Conservation (phyloP, 2,888 invertebrate species). For the Achlya flavicornis region DNA sequence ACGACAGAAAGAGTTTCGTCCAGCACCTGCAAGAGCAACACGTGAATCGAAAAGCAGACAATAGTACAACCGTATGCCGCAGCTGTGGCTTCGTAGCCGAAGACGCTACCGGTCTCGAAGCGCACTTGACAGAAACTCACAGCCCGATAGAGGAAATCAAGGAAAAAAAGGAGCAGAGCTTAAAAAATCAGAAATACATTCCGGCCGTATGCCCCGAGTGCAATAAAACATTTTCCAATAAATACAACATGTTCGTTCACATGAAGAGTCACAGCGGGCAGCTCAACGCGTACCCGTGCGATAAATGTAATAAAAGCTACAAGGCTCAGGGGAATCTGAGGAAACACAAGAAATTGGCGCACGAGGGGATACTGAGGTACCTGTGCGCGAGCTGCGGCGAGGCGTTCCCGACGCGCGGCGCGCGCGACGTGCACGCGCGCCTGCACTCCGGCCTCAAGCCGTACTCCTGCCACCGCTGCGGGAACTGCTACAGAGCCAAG, state of each 20-base stretch:
- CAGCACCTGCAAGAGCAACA: constrained; percentile 56
- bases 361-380: constrained; percentile 69
- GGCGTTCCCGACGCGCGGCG: constrained; percentile 69
- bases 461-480: constrained; percentile 70
- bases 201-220: constrained; percentile 77
- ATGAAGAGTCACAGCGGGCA: constrained; percentile 63
- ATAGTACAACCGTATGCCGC: constrained; percentile 39
- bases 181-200: constrained; percentile 58
- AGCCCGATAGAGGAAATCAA: constrained; percentile 14
- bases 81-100: constrained; percentile 48
- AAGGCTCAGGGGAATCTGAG: constrained; percentile 69
- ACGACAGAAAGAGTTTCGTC: constrained; percentile 46
- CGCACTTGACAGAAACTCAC: constrained; percentile 43
- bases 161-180: constrained; percentile 28
- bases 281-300: constrained; percentile 51
- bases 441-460: constrained; percentile 77
- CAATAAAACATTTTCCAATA: constrained; percentile 73
- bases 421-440: constrained; percentile 68
- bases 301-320: constrained; percentile 73
- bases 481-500: constrained; percentile 58
- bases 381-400: constrained; percentile 75
- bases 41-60: constrained; percentile 24
- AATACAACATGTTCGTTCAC: constrained; percentile 77
- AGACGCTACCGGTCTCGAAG: constrained; percentile 28
- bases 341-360: constrained; percentile 67